phyloP scores from a whole-genome alignment of 2,888 invertebrate genomes.

The Tyria jacobaeae region DNA sequence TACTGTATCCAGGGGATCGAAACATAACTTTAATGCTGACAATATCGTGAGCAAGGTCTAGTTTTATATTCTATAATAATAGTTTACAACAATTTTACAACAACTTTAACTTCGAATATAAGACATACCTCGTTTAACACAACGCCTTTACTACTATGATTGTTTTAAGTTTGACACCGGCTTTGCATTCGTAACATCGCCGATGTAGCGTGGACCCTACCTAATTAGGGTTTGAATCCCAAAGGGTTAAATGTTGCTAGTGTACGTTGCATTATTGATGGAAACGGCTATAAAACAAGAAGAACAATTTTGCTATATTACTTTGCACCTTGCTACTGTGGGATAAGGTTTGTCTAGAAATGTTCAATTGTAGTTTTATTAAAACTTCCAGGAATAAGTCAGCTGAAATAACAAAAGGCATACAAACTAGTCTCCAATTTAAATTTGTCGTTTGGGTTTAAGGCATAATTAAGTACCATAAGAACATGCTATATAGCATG shows the following conservation, averaged over 20 bases:
- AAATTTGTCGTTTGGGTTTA: neutral
- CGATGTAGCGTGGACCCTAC: constrained; percentile 48
- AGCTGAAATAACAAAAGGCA: neutral
- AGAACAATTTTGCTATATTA: constrained; percentile 13
- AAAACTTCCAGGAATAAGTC: neutral
- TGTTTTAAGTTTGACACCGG: constrained; percentile 53
- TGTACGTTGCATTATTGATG: constrained; percentile 66
- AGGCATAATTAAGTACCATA: neutral
- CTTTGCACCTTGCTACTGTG: constrained; percentile 18
- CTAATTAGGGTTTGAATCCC: constrained; percentile 62
- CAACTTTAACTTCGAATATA: neutral
- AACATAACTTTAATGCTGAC: too few species aligned
- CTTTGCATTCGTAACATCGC: constrained; percentile 59
- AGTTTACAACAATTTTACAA: neutral
- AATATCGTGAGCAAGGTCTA: too few species aligned
- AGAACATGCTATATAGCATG: neutral
- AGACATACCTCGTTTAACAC: neutral
- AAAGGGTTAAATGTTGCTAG: constrained; percentile 59
- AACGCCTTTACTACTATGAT: constrained; percentile 45
- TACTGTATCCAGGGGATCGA: too few species aligned
- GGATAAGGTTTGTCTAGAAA: constrained; percentile 6
- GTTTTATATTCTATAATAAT: too few species aligned
- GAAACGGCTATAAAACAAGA: constrained; percentile 40
- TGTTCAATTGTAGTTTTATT: constrained; percentile 16
- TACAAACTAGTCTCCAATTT: neutral